Evolutionary conservation across 1,140 invertebrate species (phyloP), one percentile per base, ranked within the genome.

Genomic region (Micrasema longulum): DNA sequence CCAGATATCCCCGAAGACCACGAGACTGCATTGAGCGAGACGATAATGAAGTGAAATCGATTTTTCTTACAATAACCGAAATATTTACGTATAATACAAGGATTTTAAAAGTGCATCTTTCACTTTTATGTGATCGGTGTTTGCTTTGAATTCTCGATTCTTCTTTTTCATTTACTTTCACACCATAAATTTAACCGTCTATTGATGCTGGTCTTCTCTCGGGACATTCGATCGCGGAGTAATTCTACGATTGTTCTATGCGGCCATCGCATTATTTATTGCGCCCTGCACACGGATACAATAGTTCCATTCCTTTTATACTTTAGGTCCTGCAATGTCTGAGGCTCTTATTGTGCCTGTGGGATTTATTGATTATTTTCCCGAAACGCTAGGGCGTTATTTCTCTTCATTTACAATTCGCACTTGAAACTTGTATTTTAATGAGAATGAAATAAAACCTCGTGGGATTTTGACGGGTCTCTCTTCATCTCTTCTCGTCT

Each of bases 301-400:
- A 63, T 48, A 9, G 63, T n/a, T 14, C 18, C 23, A 12, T 45
- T 63, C 23, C 41, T 22, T 63, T 26, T 20, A 43, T 63, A 9
- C 1, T 6, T 22, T 43, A n/a, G 35, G 35, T 43, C 62, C 20
- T 26, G 7, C 62, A 23, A 47, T 22, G 5, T 12, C 20, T 23
- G 14, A 23, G 41, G 16, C 11, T 48, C 41, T 2, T 41, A 63
- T 67, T 67, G 65, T 67, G n/a, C n/a, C 14, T 4, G 12, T 9
- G 47, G 66, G 66, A 69, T 57, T 69, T 69, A 69, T 69, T 53
- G 50, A 57, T 69, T 69, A 55, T 60, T 69, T 69, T 45, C 31
- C 41, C 50, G 20, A 69, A 69, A 69, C 38, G 16, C 20, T 43
- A 38, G 66, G 66, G 66, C 52, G 66, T 57, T 45, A 26, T n/a